Conservation (phyloP, 1,140 invertebrate genomes). For the Cotesia chilonis region DNA sequence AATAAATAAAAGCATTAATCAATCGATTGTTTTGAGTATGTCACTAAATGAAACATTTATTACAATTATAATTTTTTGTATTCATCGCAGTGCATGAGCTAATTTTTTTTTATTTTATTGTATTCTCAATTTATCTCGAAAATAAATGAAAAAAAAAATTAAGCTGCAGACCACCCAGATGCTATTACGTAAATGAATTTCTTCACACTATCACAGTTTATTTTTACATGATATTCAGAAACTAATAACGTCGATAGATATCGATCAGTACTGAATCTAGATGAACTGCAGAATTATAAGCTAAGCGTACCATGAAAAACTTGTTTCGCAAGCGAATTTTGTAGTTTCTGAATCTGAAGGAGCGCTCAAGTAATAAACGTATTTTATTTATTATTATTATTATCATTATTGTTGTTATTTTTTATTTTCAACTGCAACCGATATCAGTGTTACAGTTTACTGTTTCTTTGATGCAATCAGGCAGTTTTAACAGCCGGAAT, state of each 20-base stretch:
- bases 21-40: no score
- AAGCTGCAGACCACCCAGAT: background rate
- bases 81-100: no score
- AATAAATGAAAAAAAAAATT: background rate
- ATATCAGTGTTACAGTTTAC: background rate
- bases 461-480: slow-evolving; percentile 9
- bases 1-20: no score
- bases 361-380: background rate
- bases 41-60: no score
- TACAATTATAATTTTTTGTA: no score
- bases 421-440: background rate
- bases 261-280: slow-evolving; percentile 3
- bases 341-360: background rate
- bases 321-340: slow-evolving; percentile 9
- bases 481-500: slow-evolving; percentile 21
- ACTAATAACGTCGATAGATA: slow-evolving; percentile 1
- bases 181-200: slow-evolving; percentile 10
- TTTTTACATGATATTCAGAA: slow-evolving; percentile 12
- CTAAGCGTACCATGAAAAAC: background rate
- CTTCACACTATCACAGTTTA: slow-evolving; percentile 14
- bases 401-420: background rate
- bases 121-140: no score
- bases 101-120: no score
- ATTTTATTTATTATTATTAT: background rate
- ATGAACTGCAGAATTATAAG: slow-evolving; percentile 4